phyloP scores from a whole-genome alignment of 2,888 invertebrate species.

The Linnaemya vulpina region DNA sequence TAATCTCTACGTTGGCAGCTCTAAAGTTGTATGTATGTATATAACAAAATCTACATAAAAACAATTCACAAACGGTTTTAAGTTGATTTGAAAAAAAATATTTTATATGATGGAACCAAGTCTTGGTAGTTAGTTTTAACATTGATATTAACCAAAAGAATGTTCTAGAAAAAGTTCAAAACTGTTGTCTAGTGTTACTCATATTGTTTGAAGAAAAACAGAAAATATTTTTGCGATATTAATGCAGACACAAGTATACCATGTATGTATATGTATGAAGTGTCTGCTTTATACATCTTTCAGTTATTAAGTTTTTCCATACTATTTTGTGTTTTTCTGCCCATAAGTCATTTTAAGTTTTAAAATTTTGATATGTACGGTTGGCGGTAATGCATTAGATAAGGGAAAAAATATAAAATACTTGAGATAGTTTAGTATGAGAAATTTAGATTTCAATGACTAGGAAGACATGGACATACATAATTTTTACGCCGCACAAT shows the following conservation, averaged over 20 bases:
- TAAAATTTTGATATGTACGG: conserved; percentile 25
- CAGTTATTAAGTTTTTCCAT: conserved; percentile 37
- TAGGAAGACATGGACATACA: too few species aligned
- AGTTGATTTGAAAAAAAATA: too few species aligned
- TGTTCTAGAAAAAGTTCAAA: not conserved
- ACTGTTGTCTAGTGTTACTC: not conserved
- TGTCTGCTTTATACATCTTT: conserved; percentile 37
- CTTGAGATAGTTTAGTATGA: not conserved
- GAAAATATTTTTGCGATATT: conserved; percentile 50
- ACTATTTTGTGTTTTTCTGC: conserved; percentile 13
- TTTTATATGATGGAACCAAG: too few species aligned
- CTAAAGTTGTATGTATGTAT: too few species aligned
- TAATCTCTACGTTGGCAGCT: too few species aligned
- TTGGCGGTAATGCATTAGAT: conserved; percentile 36
- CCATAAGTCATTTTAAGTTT: conserved; percentile 49
- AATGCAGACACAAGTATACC: conserved; percentile 33
- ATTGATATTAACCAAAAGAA: not conserved
- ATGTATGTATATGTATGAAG: conserved; percentile 8
- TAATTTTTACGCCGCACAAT: too few species aligned
- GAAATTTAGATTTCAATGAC: too few species aligned
- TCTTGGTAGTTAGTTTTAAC: too few species aligned
- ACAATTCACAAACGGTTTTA: too few species aligned
- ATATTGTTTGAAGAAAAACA: conserved; percentile 18
- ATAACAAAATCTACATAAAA: too few species aligned
- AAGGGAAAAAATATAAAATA: conserved; percentile 10